Conservation (phyloP, 2,113 vertebrate genomes). For the Ivindomyrus marchei region DNA sequence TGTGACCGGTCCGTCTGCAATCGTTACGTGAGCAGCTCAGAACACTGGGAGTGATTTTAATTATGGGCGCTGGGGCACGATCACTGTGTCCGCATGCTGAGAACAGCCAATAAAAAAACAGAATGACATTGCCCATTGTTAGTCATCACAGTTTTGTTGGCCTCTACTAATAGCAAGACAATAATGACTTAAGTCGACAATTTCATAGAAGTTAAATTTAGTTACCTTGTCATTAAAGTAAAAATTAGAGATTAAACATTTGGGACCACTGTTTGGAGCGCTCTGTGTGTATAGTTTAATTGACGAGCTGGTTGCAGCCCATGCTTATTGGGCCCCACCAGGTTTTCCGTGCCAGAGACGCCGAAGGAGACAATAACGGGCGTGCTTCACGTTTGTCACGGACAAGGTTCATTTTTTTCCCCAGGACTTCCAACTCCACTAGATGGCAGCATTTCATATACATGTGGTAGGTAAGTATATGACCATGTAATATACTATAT, state of each 20-base stretch:
- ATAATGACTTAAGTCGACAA: too few species aligned
- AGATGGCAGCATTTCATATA: neutral
- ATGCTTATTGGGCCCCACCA: neutral
- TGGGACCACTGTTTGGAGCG: too few species aligned
- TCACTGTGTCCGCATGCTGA: neutral
- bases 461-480: neutral
- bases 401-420: neutral
- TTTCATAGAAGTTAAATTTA: too few species aligned
- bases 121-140: neutral
- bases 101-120: neutral
- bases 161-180: too few species aligned
- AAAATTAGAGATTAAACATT: too few species aligned
- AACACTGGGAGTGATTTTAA: neutral
- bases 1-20: neutral
- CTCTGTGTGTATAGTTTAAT: too few species aligned
- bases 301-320: too few species aligned
- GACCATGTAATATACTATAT: neutral
- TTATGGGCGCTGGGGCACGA: neutral
- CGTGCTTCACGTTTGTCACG: neutral
- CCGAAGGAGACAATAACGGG: neutral
- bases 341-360: neutral
- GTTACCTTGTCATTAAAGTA: too few species aligned
- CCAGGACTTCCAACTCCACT: neutral
- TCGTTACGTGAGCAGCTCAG: neutral
- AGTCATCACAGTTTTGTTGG: neutral